Base-by-base conservation (phyloP, 2,113 vertebrate genomes). In the Gulo gulo region DNA sequence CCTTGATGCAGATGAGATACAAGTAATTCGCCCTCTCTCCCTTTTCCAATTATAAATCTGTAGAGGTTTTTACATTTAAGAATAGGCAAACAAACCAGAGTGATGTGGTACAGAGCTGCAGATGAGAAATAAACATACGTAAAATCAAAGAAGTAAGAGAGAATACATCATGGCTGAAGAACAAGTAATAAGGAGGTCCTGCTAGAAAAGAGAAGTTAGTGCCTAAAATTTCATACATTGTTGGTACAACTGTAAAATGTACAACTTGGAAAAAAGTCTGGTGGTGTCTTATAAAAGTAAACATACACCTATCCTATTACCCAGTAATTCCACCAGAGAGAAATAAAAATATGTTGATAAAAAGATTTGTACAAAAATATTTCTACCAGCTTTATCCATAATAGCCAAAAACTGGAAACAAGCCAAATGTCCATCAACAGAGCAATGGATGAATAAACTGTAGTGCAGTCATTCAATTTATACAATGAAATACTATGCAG, bases 331-430 rank as follows among this genome's bases (percentile, higher is more conserved):
- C 26, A 91, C 39, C 18, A 0, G 91, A 69, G 57, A 92, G 39
- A 94, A 89, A 93, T 84, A 61, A 91, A 96, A 89, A 95, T 73
- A 84, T 63, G 24, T 59, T 87, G 87, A 84, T 55, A 85, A 91
- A 94, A 91, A 65, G 21, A 93, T 42, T 1, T 59, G 24, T 18
- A 55, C 14, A 52, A 76, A 50, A 93, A 96, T 91, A 85, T 93
- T 95, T 34, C 61, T 34, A 92, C 82, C 23, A 45, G 3, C 29
- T 97, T 89, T 81, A 95, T 34, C 76, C 55, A 2, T 67, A 95
- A 92, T 7, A 95, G 65, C 8, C 26, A 12, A 55, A 95, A 94
- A 47, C 10, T 42, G 12, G 52, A 85, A 95, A 87, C 21, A 94
- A 97, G 3, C 13, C 69, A 91, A 96, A 85, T 47, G 16, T 45